Evolutionary conservation across 1,140 invertebrate genomes (phyloP).

Genomic region (Acromyrmex heyeri): DNA sequence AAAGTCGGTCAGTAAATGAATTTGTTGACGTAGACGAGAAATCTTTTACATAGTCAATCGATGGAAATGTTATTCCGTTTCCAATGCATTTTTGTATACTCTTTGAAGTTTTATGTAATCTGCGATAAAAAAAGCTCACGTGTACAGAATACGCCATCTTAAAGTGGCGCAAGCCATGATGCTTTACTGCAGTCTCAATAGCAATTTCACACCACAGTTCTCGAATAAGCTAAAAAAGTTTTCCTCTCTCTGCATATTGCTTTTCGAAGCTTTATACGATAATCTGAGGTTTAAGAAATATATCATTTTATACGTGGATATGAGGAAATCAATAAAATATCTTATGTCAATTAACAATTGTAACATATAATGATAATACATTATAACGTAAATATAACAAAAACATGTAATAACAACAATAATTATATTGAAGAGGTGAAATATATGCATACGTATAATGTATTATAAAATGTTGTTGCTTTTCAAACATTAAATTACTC

Average conservation of each 20-base stretch:
- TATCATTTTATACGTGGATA: neutral
- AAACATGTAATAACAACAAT: neutral
- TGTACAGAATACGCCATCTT: conserved; percentile 9
- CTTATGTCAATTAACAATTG: neutral
- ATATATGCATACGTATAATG: neutral
- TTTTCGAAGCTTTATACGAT: neutral
- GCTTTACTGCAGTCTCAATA: conserved; percentile 4
- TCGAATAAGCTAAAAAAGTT: conserved; percentile 35
- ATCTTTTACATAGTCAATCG: conserved; percentile 25
- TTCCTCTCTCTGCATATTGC: conserved; percentile 11
- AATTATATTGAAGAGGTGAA: neutral
- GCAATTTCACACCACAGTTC: conserved; percentile 37
- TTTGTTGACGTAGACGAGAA: neutral
- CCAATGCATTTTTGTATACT: conserved; percentile 33
- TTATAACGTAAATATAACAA: neutral
- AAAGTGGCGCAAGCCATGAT: conserved; percentile 17
- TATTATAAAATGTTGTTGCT: neutral
- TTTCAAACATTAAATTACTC: conserved; percentile 1
- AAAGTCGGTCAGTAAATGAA: conserved; percentile 4
- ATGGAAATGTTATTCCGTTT: conserved; percentile 10
- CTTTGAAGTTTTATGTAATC: conserved; percentile 39
- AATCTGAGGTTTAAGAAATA: neutral
- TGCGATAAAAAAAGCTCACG: conserved; percentile 10
- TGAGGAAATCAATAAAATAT: neutral
- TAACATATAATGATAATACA: neutral